A percentile compares a stretch with the other conserved stretches of the same genome.
Conservation (phyloP, 2,888 invertebrate species). For the Drosophila affinis region DNA sequence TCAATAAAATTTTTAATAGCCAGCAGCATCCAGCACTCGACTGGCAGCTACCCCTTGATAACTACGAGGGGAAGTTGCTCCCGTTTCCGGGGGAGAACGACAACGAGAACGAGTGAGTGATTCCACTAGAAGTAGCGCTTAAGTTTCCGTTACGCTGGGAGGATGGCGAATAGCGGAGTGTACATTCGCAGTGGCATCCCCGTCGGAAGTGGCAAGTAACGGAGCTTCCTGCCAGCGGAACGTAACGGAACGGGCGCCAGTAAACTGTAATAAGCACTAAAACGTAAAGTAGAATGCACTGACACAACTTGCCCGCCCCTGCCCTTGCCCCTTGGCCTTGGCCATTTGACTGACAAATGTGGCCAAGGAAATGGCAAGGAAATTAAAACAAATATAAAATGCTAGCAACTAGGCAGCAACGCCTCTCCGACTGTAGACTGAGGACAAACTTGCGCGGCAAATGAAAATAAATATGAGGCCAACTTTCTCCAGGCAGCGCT, state of each 20-base stretch:
- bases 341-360: slow-evolving; percentile 76
- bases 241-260: slow-evolving; percentile 52
- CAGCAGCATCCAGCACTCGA: slow-evolving; percentile 6
- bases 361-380: slow-evolving; percentile 76
- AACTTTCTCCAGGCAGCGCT: slow-evolving; percentile 48
- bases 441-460: slow-evolving; percentile 40
- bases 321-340: slow-evolving; percentile 2
- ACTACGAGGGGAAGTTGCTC: slow-evolving; percentile 18
- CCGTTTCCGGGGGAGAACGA: slow-evolving; percentile 23
- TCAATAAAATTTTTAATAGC: slow-evolving; percentile 67
- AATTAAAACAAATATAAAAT: slow-evolving; percentile 78
- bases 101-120: slow-evolving; percentile 24
- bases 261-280: slow-evolving; percentile 75
- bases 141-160: slow-evolving; percentile 53
- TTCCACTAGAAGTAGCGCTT: slow-evolving; percentile 40
- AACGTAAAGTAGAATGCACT: slow-evolving; percentile 59
- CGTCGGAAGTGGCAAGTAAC: slow-evolving; percentile 76
- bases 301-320: slow-evolving; percentile 36
- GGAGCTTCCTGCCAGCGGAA: slow-evolving; percentile 55
- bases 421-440: slow-evolving; percentile 8
- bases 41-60: slow-evolving; percentile 33
- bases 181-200: slow-evolving; percentile 32
- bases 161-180: background rate
- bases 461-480: slow-evolving; percentile 71
- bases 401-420: slow-evolving; percentile 52